Evolutionary conservation across 2,797 vertebrate genomes (phyloP), one percentile per base, ranked within the genome.

Genomic region (Coreius guichenoti): DNA sequence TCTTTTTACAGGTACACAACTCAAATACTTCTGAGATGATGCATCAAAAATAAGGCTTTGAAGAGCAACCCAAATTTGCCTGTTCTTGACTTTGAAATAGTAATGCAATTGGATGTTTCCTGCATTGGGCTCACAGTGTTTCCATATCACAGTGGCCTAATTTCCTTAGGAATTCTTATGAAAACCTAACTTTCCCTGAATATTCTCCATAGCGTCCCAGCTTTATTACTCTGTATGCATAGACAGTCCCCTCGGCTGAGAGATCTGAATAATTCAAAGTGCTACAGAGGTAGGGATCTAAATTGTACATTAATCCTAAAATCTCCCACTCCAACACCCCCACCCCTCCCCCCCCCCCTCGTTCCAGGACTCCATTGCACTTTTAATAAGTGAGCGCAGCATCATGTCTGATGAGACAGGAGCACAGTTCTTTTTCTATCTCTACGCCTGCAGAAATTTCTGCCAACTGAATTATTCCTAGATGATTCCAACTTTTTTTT

Each of bases 291-390:
- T 89, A 82, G 26, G 88, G 89, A 89, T 92, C 91, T 92, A 94
- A 95, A 95, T 91, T 93, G 92, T 93, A 92, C 93, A 94, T 94
- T 94, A 93, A 95, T 94, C 93, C 90, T 91, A 90, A 92, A 93
- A 93, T 94, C 88, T 90, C 21, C 23, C 14, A 11, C 2, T 43
- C 8, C 39, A 43, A 43, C 12, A 14, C 56, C 87, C 80, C 89
- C 92, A 54, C n/a, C 51, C 88, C 81, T 88, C 91, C 43, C 8
- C 39, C 4, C 39, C 8, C 8, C 89, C 33, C 56, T 77, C 75
- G 84, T 84, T 78, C 11, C 63, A 87, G 90, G 90, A 88, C 83
- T 33, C 33, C 80, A 87, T 84, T 91, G 80, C 88, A 90, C 87
- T 91, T 89, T 94, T 92, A 93, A 93, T 93, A 94, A 94, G 83